These are phyloP conservation scores for Oligia fasciuncula DNA, from an alignment of 2,888 invertebrate species.

Conservation along the genomic window DNA sequence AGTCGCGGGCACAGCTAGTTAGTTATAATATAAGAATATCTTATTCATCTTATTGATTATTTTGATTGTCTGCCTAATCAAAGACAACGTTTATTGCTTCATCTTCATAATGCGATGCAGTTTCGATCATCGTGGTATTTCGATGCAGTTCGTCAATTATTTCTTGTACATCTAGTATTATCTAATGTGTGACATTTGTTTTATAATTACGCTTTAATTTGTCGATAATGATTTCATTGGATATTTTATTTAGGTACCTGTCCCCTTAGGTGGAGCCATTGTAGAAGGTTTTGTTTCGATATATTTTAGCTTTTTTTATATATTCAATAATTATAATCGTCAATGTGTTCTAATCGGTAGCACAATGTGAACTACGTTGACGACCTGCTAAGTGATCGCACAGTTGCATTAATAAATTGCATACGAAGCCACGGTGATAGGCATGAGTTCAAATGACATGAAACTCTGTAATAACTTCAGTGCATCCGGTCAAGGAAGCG, in stretches of 20 bases:
- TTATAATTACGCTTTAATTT: neutral
- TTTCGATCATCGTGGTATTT: neutral
- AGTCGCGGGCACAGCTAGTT: too few relatives aligned
- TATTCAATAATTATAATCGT: neutral
- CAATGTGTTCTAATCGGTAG: neutral
- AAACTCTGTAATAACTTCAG: conserved; percentile 42
- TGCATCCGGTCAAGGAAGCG: conserved; percentile 47
- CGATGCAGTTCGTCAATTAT: too few relatives aligned
- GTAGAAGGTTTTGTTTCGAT: neutral
- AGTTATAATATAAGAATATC: too few relatives aligned
- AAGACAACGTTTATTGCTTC: neutral
- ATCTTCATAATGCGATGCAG: neutral
- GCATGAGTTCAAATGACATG: conserved; percentile 48
- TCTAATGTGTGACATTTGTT: neutral
- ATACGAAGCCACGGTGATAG: conserved; percentile 21
- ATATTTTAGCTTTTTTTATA: neutral
- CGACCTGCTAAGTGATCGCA: neutral
- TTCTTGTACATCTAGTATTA: neutral
- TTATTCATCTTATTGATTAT: neutral
- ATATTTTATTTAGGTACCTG: neutral
- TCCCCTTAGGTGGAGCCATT: neutral
- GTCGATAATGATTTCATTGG: neutral
- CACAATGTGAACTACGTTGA: neutral
- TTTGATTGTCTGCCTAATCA: neutral
- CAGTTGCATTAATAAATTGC: conserved; percentile 41